These are phyloP conservation scores for Drosophila serrata DNA, from an alignment of 1,140 invertebrate species.

Conservation along the genomic window DNA sequence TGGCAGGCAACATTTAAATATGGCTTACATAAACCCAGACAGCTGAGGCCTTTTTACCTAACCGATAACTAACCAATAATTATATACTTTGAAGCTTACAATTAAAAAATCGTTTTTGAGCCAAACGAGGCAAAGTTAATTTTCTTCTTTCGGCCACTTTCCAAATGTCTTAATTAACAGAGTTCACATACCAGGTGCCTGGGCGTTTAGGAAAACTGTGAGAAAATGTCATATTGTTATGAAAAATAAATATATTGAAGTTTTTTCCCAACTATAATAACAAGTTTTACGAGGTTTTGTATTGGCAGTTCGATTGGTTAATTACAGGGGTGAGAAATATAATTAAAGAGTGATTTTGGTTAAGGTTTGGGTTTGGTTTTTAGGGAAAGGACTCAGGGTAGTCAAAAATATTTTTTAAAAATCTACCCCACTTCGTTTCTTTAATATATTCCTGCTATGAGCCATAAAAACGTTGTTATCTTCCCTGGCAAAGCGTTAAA, in stretches of 20 bases:
- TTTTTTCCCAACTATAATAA: slow-evolving; percentile 40
- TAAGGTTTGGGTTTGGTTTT: background rate
- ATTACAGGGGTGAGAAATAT: background rate
- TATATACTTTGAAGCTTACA: slow-evolving; percentile 66
- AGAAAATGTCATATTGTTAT: slow-evolving; percentile 77
- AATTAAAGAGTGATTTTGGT: background rate
- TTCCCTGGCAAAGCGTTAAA: slow-evolving; percentile 39
- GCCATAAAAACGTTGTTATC: slow-evolving; percentile 14
- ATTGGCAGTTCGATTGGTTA: slow-evolving; percentile 13
- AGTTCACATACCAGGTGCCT: slow-evolving; percentile 1
- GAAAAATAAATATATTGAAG: slow-evolving; percentile 56
- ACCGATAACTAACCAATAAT: slow-evolving; percentile 78
- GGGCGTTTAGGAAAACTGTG: slow-evolving; percentile 45
- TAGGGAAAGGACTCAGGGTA: background rate
- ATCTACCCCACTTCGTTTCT: background rate
- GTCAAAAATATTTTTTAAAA: background rate
- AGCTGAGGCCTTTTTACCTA: slow-evolving; percentile 58
- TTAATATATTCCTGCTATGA: background rate
- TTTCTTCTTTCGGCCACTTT: slow-evolving; percentile 56
- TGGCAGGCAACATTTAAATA: slow-evolving; percentile 58
- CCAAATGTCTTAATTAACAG: slow-evolving; percentile 75
- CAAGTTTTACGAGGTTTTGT: slow-evolving; percentile 11
- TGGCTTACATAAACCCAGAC: slow-evolving; percentile 65
- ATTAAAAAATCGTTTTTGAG: slow-evolving; percentile 79
- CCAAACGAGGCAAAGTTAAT: slow-evolving; percentile 46